Percentiles rank a stretch among this genome's conserved stretches.
Conservation (phyloP, 2,797 vertebrate genomes). For the Brachyrhaphis roseni region DNA sequence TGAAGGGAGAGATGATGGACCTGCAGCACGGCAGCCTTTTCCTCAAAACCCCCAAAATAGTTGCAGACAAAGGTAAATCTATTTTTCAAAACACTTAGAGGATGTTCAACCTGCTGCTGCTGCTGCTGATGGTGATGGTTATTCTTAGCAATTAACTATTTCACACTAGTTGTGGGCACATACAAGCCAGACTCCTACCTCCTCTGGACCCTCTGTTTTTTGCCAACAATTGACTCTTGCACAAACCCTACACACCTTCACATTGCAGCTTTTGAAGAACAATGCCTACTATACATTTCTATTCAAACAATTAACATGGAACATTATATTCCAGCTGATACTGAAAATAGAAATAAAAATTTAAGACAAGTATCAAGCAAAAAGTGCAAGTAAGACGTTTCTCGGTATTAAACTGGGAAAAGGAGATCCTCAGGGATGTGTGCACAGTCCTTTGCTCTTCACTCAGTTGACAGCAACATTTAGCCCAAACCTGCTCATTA, state of each 20-base stretch:
- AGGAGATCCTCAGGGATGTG: neutral
- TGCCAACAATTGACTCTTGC: neutral
- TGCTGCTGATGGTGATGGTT: neutral
- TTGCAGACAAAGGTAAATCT: constrained; percentile 87
- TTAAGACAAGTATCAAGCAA: neutral
- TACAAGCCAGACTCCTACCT: neutral
- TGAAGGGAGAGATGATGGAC: constrained; percentile 98
- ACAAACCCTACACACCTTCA: neutral
- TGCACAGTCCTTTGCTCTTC: neutral
- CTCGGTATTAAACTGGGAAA: too few species aligned
- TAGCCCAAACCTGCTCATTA: neutral
- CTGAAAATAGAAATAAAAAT: neutral
- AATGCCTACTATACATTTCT: neutral
- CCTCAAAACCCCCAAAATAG: constrained; percentile 91
- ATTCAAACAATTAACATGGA: neutral
- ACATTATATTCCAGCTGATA: neutral
- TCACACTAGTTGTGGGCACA: neutral
- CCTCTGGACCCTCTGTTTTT: neutral
- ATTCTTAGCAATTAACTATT: neutral
- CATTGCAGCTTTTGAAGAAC: neutral
- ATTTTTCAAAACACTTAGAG: neutral
- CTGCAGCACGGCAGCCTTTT: constrained; percentile 94
- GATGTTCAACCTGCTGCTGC: neutral
- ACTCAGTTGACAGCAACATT: neutral
- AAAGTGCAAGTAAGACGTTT: neutral